These are phyloP conservation scores for Clarias fuscus DNA, from an alignment of 2,797 vertebrate species.

Conservation along the genomic window DNA sequence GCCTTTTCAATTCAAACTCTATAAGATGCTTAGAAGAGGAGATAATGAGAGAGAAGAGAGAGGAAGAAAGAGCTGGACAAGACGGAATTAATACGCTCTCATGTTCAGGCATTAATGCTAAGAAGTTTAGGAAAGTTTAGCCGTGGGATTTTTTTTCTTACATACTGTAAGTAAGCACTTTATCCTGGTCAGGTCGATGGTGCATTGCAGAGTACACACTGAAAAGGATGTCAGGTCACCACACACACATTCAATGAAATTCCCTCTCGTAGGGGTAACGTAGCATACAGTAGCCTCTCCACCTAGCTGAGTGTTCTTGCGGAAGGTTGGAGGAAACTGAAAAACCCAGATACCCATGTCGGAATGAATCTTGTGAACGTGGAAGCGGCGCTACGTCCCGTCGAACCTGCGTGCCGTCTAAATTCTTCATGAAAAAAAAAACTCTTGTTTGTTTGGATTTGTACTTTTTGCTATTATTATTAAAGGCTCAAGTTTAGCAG, in stretches of 20 bases:
- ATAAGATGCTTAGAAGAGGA: slow-evolving; percentile 6
- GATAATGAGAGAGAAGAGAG: slow-evolving; percentile 7
- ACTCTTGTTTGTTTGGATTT: not conserved
- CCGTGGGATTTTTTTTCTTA: not conserved
- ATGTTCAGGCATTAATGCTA: slow-evolving; percentile 1
- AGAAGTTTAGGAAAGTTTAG: not conserved
- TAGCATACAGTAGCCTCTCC: not conserved
- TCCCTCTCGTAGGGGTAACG: not conserved
- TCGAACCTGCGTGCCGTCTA: not conserved
- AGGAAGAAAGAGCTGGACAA: not conserved
- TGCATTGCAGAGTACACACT: not conserved
- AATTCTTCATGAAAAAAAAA: too few relatives aligned
- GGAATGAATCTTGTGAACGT: not conserved
- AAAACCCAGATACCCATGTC: not conserved
- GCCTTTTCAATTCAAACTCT: slow-evolving; percentile 28
- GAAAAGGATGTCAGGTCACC: not conserved
- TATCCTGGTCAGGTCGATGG: not conserved
- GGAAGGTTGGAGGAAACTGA: not conserved
- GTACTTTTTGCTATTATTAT: not conserved
- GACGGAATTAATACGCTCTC: not conserved
- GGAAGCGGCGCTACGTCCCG: not conserved
- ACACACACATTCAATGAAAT: not conserved
- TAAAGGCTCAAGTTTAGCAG: not conserved
- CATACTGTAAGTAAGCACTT: not conserved
- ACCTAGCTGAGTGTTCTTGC: not conserved